Percentiles rank a stretch among this genome's conserved stretches.
phyloP scores from a whole-genome alignment of 2,797 vertebrate genomes.

The Crenuchus spilurus region DNA sequence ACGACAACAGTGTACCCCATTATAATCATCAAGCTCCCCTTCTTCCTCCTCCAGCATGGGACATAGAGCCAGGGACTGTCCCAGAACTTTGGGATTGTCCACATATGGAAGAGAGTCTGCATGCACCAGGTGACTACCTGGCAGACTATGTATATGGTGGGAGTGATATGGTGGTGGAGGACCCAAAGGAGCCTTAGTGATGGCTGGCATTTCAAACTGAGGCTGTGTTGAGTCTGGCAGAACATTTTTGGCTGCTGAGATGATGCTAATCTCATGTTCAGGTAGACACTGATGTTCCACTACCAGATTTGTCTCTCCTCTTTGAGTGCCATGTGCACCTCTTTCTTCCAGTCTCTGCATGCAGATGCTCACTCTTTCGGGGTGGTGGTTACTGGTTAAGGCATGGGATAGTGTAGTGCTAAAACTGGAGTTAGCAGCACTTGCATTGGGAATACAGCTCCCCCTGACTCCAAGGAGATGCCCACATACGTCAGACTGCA shows the following conservation, averaged over 20 bases:
- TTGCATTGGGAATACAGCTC: constrained; percentile 82
- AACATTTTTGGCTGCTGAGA: constrained; percentile 67
- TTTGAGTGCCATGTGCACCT: constrained; percentile 72
- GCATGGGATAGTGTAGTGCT: constrained; percentile 65
- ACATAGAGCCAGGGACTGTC: constrained; percentile 60
- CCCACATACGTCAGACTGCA: constrained; percentile 90
- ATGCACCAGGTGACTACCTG: constrained; percentile 48
- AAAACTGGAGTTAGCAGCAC: constrained; percentile 57
- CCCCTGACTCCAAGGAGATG: constrained; percentile 92
- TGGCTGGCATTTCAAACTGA: constrained; percentile 54
- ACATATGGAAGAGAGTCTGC: constrained; percentile 52
- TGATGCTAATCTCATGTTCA: constrained; percentile 61
- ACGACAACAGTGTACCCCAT: constrained; percentile 80
- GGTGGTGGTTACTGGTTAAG: constrained; percentile 56
- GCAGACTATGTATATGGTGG: constrained; percentile 72
- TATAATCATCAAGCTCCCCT: constrained; percentile 79
- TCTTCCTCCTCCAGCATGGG: constrained; percentile 84
- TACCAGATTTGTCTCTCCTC: constrained; percentile 81
- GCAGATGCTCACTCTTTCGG: constrained; percentile 65
- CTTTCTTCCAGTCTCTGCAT: constrained; percentile 84
- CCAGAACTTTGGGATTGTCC: constrained; percentile 63
- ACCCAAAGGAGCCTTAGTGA: constrained; percentile 71
- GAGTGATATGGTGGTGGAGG: constrained; percentile 91
- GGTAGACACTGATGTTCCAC: constrained; percentile 82
- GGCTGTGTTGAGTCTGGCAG: constrained; percentile 64